A percentile compares a stretch with the other conserved stretches of the same genome.
phyloP scores from a whole-genome alignment of 2,797 vertebrate species.

The Sarcoramphus papa region DNA sequence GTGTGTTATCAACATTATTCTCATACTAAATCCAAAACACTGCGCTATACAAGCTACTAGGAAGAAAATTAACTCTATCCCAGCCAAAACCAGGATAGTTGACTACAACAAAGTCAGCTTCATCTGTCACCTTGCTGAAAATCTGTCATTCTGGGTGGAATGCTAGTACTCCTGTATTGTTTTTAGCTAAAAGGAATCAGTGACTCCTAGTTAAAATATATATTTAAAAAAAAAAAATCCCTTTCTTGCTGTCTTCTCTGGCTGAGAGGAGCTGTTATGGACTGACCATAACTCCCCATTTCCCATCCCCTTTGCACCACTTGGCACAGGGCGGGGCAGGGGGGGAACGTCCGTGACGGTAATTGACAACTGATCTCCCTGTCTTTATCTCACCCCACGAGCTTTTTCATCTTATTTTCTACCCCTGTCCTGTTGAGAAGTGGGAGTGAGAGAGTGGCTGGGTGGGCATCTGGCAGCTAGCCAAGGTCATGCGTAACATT shows the following conservation, averaged over 20 bases:
- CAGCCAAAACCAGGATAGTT: too few species aligned
- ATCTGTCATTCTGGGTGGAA: neutral
- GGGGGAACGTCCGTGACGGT: neutral
- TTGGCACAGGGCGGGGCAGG: rapidly evolving
- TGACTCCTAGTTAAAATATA: neutral
- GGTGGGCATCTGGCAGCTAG: neutral
- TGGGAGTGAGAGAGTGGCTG: neutral
- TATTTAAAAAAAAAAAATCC: neutral
- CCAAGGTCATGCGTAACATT: rapidly evolving
- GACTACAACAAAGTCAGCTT: neutral
- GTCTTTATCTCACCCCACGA: neutral
- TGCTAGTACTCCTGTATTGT: neutral
- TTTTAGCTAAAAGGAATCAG: neutral
- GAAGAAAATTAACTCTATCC: too few species aligned
- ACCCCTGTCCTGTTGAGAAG: neutral
- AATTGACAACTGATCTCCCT: neutral
- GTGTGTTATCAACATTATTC: too few species aligned
- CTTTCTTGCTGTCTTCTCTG: neutral
- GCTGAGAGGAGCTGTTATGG: neutral
- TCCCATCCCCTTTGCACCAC: neutral
- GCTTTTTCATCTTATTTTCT: neutral
- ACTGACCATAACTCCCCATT: neutral
- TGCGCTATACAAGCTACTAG: too few species aligned
- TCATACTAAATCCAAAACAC: too few species aligned
- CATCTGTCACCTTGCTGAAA: neutral